Evolutionary conservation across 2,888 invertebrate species (phyloP).

Genomic region (Eulithis testata): DNA sequence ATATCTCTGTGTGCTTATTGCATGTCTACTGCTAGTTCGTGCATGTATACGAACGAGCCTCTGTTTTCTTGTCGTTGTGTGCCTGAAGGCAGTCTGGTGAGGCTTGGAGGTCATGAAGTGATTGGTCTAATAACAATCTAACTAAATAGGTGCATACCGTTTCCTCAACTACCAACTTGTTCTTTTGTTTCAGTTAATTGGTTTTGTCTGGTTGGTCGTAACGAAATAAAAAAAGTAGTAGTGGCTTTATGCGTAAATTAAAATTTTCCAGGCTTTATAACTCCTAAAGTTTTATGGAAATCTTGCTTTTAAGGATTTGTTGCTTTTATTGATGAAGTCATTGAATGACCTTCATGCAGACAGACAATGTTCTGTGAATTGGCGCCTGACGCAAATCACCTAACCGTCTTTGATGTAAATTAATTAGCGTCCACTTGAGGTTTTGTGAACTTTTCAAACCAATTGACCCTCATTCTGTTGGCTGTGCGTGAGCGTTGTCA

Average conservation of each 20-base stretch:
- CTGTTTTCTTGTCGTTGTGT: conserved; percentile 53
- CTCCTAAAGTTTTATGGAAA: conserved; percentile 31
- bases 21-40: conserved; percentile 58
- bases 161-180: conserved; percentile 1
- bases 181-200: conserved; percentile 37
- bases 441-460: conserved; percentile 69
- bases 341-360: conserved; percentile 46
- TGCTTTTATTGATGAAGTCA: conserved; percentile 32
- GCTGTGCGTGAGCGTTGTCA: conserved; percentile 62
- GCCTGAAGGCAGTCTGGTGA: conserved; percentile 56
- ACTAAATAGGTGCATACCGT: background rate
- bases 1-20: conserved; percentile 57
- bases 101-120: conserved; percentile 72
- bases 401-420: conserved; percentile 63
- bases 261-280: conserved; percentile 21
- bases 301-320: conserved; percentile 28
- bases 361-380: conserved; percentile 46
- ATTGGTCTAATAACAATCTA: conserved; percentile 52
- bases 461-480: conserved; percentile 72
- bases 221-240: conserved; percentile 38
- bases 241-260: background rate
- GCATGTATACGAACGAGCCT: conserved; percentile 72
- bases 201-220: conserved; percentile 47
- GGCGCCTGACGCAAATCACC: conserved; percentile 68
- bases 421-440: conserved; percentile 69